These are phyloP conservation scores for Chrysocyon brachyurus DNA, from an alignment of 2,797 vertebrate species.

Conservation along the genomic window DNA sequence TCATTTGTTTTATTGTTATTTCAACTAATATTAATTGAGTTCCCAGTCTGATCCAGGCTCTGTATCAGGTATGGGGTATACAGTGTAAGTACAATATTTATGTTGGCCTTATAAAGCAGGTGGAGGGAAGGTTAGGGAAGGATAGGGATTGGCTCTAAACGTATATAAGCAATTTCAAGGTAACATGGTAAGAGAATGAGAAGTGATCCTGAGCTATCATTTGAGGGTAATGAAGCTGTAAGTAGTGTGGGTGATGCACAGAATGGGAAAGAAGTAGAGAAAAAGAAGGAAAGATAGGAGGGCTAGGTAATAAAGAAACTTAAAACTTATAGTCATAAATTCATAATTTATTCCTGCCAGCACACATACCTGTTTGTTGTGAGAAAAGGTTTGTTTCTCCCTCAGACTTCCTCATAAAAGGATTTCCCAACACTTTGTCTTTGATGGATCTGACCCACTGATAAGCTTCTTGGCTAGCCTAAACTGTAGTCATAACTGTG, in stretches of 20 bases:
- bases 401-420: background rate
- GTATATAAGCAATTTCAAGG: background rate
- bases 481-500: background rate
- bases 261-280: background rate
- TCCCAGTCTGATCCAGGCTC: background rate
- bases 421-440: background rate
- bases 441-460: background rate
- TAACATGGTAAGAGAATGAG: background rate
- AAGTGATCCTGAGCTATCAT: background rate
- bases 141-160: background rate
- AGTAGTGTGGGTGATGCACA: background rate
- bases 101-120: background rate
- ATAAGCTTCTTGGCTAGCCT: background rate
- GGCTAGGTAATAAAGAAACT: background rate
- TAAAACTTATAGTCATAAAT: background rate
- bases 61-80: background rate
- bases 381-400: constrained; percentile 5
- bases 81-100: background rate
- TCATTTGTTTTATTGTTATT: background rate
- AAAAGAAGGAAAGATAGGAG: background rate
- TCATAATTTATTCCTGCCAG: background rate
- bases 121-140: background rate
- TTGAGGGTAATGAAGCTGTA: background rate
- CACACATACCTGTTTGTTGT: background rate
- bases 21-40: background rate